phyloP scores from a whole-genome alignment of 1,140 invertebrate genomes.

The Stegodyphus mimosarum region DNA sequence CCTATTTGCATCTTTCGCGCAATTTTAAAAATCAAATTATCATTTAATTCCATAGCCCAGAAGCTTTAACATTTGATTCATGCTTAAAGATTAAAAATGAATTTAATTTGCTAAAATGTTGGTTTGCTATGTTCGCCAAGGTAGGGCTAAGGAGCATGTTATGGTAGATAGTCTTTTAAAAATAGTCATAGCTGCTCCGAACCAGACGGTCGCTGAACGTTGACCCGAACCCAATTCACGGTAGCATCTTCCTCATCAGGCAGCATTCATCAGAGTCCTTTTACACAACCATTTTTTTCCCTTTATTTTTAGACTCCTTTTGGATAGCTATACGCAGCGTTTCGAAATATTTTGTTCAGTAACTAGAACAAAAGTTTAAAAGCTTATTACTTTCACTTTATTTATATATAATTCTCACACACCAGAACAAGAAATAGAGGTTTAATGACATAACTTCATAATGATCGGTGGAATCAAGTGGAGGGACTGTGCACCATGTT shows the following conservation, averaged over 20 bases:
- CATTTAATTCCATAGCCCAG: too few relatives aligned
- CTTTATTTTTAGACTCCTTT: conserved; percentile 15
- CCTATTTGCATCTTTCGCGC: too few relatives aligned
- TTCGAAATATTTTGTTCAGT: conserved; percentile 6
- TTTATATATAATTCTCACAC: too few relatives aligned
- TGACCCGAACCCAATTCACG: conserved; percentile 16
- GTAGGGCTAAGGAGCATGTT: background rate
- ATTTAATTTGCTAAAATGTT: too few relatives aligned
- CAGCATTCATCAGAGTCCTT: conserved; percentile 12
- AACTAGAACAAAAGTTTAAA: background rate
- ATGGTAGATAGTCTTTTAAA: conserved; percentile 1
- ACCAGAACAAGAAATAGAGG: too few relatives aligned
- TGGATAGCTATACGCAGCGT: background rate
- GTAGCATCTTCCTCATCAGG: background rate
- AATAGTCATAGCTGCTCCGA: background rate
- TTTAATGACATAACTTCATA: too few relatives aligned
- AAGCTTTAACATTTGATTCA: too few relatives aligned
- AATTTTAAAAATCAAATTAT: too few relatives aligned
- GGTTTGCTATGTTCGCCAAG: background rate
- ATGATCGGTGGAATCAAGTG: too few relatives aligned
- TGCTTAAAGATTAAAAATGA: too few relatives aligned
- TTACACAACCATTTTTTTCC: conserved; percentile 6
- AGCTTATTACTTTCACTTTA: background rate
- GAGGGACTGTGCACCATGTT: too few relatives aligned
- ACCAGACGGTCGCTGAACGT: conserved; percentile 13